Evolutionary conservation across 2,797 vertebrate species (phyloP).

Genomic region (Lutjanus campechanus): DNA sequence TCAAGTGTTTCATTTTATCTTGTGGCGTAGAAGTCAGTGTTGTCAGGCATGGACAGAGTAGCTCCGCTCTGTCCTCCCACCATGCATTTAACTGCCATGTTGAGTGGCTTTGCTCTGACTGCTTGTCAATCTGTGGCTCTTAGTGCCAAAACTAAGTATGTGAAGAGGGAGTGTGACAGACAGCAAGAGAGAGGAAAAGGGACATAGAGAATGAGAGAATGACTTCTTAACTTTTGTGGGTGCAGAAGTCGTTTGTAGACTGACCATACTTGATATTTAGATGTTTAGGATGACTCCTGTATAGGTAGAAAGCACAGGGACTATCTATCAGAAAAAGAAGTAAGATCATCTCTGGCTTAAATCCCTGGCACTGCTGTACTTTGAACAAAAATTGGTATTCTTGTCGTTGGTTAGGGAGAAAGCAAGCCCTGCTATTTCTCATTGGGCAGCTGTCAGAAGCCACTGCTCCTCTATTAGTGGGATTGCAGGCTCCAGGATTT

Average conservation of each 20-base stretch:
- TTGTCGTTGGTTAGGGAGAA: constrained; percentile 73
- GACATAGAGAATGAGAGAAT: constrained; percentile 50
- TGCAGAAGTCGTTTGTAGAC: constrained; percentile 14
- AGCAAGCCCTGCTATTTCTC: constrained; percentile 82
- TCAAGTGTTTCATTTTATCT: constrained; percentile 40
- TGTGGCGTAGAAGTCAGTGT: constrained; percentile 28
- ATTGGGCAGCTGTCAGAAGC: constrained; percentile 82
- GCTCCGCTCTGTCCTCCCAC: constrained; percentile 42
- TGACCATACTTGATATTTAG: constrained; percentile 49
- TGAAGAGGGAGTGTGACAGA: constrained; percentile 48
- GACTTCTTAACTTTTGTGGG: no score
- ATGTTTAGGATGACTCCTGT: constrained; percentile 52
- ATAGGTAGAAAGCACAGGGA: constrained; percentile 43
- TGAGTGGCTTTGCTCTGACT: constrained; percentile 66
- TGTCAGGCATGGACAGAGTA: constrained; percentile 47
- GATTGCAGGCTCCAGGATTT: constrained; percentile 63
- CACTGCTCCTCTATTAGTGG: constrained; percentile 78
- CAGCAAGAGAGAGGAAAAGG: constrained; percentile 42
- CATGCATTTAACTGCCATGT: constrained; percentile 69
- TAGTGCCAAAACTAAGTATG: constrained; percentile 52
- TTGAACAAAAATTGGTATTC: constrained; percentile 86
- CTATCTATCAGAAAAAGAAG: constrained; percentile 59
- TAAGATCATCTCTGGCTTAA: constrained; percentile 75
- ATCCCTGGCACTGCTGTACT: constrained; percentile 68
- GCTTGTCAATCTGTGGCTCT: constrained; percentile 70